A percentile compares a stretch with the other conserved stretches of the same genome.
These are phyloP conservation scores for Chiroxiphia lanceolata DNA, from an alignment of 2,797 vertebrate genomes.

Conservation along the genomic window DNA sequence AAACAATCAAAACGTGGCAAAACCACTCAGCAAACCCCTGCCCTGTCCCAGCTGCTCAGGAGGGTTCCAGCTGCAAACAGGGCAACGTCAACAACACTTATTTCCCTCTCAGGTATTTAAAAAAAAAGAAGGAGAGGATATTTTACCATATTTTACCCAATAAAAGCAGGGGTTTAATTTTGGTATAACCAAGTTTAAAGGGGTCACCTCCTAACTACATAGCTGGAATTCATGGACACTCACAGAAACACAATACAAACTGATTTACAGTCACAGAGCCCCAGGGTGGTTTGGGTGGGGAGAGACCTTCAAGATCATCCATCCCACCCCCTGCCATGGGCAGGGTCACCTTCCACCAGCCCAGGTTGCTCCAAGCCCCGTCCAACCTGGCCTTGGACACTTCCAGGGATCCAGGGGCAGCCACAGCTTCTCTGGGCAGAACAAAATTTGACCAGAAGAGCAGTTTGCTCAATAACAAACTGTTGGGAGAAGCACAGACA, in stretches of 20 bases:
- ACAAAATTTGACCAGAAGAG: neutral
- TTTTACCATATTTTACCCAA: neutral
- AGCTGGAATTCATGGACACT: neutral
- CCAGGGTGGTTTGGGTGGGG: neutral
- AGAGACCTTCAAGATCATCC: rapidly evolving
- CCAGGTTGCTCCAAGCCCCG: neutral
- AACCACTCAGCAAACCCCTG: too few species aligned
- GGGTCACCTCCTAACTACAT: neutral
- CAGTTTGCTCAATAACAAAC: neutral
- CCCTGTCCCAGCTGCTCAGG: neutral
- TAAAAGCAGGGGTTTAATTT: neutral
- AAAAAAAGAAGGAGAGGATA: neutral
- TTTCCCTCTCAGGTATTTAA: neutral
- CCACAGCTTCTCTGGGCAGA: neutral
- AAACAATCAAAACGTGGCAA: too few species aligned
- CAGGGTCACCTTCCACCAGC: neutral
- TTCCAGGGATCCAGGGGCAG: neutral
- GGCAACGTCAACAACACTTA: too few species aligned
- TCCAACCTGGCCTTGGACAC: neutral
- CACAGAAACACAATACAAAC: neutral
- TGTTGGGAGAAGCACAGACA: neutral
- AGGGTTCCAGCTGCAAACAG: neutral
- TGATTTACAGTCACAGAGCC: neutral
- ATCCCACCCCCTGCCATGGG: neutral
- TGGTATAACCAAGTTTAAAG: neutral